Evolutionary conservation across 1,140 invertebrate genomes (phyloP), one percentile per base, ranked within the genome.

Genomic region (Tribolium castaneum): DNA sequence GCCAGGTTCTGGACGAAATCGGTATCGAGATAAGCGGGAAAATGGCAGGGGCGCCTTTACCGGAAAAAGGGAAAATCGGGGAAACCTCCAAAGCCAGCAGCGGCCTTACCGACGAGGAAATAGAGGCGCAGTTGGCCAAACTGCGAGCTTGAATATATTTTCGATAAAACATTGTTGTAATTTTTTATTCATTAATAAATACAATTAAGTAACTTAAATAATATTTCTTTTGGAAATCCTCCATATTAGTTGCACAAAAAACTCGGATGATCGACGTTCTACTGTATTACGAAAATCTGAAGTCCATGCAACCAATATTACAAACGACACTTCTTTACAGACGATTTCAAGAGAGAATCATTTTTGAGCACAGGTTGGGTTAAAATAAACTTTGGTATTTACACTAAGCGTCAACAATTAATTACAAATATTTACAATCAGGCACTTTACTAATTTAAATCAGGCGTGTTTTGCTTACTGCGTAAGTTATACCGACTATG

Each of bases 21-120:
- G 97, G 96, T 76, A 98, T 98, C 88, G 97, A 98, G 88, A 94
- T 97, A 70, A 93, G 94, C 80, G 94, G 94, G 84, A 96, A 96
- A 88, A 91, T 92, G 90, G 87, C 90, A 1, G 88, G 79, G 39
- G 85, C 81, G 4, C 85, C 85, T 9, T 70, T 80, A 13, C 85
- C 85, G 22, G 82, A 83, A 71, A 75, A 80, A 49, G 89, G 90
- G 6, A 92, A 90, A 81, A 83, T 95, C 51, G 93, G 93, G 3
- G 85, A 86, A 76, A 86, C 87, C 22, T 87, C 88, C 5, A 86
- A 86, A 79, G 59, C 83, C 0, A 89, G 87, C 5, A 75, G 16
- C 39, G 85, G 87, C 6, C 87, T 90, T 56, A 90, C 91, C 1
- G 94, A 95, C 87, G 93, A 92, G 80, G 94, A 95, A 70, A 91